phyloP scores from a whole-genome alignment of 2,888 invertebrate species.

The Selenia dentaria region DNA sequence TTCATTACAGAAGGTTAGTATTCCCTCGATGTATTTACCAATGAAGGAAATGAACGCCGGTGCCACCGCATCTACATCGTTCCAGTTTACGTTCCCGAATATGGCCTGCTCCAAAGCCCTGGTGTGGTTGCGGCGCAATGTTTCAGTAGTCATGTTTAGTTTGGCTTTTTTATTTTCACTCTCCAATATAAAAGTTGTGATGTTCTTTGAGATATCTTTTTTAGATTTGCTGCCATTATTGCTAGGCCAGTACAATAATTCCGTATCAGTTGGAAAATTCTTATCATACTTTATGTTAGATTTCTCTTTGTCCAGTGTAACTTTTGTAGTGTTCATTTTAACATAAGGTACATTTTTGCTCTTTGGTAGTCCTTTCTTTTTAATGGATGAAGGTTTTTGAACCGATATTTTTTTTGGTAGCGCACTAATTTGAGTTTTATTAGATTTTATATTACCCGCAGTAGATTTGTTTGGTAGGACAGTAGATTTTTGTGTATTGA shows the following conservation, averaged over 20 bases:
- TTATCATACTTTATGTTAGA: conserved; percentile 48
- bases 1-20: conserved; percentile 71
- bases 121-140: conserved; percentile 57
- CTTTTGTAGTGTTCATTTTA: conserved; percentile 4
- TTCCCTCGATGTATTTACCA: conserved; percentile 73
- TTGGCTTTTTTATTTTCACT: conserved; percentile 64
- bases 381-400: conserved; percentile 5
- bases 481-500: background rate
- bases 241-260: conserved; percentile 70
- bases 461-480: background rate
- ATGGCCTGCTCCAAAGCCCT: conserved; percentile 64
- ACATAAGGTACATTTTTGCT: conserved; percentile 6
- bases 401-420: background rate
- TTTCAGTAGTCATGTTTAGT: conserved; percentile 60
- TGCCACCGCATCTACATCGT: conserved; percentile 66
- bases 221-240: conserved; percentile 21
- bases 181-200: conserved; percentile 63
- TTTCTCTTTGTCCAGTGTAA: conserved; percentile 31
- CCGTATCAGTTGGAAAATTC: conserved; percentile 45
- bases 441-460: background rate
- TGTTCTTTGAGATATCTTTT: conserved; percentile 50
- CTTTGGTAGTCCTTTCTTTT: conserved; percentile 9
- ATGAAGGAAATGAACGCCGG: conserved; percentile 72
- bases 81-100: conserved; percentile 73
- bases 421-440: background rate